Evolutionary conservation across 2,797 vertebrate genomes (phyloP).

Genomic region (Lindbergichthys nudifrons): DNA sequence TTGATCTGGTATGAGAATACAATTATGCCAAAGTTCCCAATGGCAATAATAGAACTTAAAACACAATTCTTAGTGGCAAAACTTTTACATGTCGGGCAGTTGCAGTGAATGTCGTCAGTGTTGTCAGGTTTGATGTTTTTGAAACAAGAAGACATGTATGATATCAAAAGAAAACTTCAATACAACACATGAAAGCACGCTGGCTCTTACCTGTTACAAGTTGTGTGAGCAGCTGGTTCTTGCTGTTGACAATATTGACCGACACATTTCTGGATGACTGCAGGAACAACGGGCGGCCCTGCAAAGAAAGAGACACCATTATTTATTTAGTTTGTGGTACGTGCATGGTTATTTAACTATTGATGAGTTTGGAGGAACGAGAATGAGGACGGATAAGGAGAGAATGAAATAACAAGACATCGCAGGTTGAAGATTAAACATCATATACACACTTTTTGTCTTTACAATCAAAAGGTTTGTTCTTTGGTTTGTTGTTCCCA

Average conservation of each 20-base stretch:
- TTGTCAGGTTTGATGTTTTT: slow-evolving; percentile 11
- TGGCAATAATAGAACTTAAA: no score
- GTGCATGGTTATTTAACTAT: neutral
- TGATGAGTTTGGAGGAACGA: neutral
- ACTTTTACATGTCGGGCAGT: neutral
- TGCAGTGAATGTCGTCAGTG: slow-evolving; percentile 44
- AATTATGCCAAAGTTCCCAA: no score
- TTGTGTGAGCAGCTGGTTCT: slow-evolving; percentile 94
- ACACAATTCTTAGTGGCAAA: neutral
- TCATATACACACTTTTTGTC: neutral
- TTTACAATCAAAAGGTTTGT: neutral
- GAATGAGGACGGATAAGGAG: neutral
- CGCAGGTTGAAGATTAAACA: neutral
- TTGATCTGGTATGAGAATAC: no score
- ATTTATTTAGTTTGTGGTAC: neutral
- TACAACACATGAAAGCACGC: slow-evolving; percentile 10
- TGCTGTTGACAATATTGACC: slow-evolving; percentile 93
- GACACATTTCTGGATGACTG: slow-evolving; percentile 98
- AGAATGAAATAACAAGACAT: neutral
- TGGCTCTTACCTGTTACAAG: slow-evolving; percentile 90
- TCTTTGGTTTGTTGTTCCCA: neutral
- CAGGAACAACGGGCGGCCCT: slow-evolving; percentile 96
- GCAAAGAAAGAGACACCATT: slow-evolving; percentile 20
- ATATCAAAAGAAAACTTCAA: slow-evolving; percentile 26
- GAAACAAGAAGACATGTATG: neutral